Percentiles rank a stretch among this genome's conserved stretches.
These are phyloP conservation scores for Acronicta alni DNA, from an alignment of 2,888 invertebrate genomes.

Conservation along the genomic window DNA sequence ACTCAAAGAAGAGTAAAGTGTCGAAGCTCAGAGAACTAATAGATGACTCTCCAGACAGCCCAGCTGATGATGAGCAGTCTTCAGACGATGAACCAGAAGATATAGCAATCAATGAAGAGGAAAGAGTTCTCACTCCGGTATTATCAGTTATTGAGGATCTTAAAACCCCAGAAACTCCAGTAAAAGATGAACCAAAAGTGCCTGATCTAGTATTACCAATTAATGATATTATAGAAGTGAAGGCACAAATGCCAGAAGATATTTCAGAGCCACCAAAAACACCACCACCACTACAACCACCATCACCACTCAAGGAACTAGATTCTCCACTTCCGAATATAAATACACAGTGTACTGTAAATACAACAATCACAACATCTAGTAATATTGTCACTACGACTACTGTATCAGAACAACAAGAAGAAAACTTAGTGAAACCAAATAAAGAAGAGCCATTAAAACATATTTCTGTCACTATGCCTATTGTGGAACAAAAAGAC, in stretches of 20 bases:
- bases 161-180: conserved; percentile 51
- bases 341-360: conserved; percentile 33
- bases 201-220: conserved; percentile 58
- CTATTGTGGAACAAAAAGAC: conserved; percentile 48
- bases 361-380: conserved; percentile 20
- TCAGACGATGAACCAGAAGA: conserved; percentile 84
- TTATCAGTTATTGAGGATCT: conserved; percentile 62
- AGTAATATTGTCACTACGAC: conserved; percentile 27
- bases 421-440: conserved; percentile 31
- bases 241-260: conserved; percentile 60
- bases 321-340: conserved; percentile 46
- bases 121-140: conserved; percentile 65
- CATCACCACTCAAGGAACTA: conserved; percentile 62
- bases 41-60: conserved; percentile 86
- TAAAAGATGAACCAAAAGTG: conserved; percentile 48
- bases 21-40: conserved; percentile 83
- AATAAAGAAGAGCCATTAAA: conserved; percentile 51
- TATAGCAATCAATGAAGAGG: conserved; percentile 67
- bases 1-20: conserved; percentile 86
- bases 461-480: conserved; percentile 27
- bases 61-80: conserved; percentile 87
- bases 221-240: conserved; percentile 59
- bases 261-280: conserved; percentile 74
- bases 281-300: conserved; percentile 70
- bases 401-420: conserved; percentile 23